phyloP scores from a whole-genome alignment of 2,113 vertebrate genomes.

The Psilopsiagon aurifrons region DNA sequence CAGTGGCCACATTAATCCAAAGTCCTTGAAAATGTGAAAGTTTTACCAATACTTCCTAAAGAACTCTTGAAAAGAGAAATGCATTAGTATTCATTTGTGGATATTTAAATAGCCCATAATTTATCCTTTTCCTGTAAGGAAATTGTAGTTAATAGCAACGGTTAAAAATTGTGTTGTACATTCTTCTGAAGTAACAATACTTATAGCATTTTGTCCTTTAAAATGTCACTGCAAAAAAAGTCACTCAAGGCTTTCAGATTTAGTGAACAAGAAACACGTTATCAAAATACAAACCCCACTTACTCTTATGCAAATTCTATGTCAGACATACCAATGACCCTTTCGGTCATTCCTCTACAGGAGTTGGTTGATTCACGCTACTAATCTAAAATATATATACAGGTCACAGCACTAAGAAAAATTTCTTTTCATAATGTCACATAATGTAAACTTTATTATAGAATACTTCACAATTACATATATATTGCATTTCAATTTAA shows the following conservation, averaged over 20 bases:
- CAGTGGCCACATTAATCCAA: neutral
- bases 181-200: slow-evolving; percentile 27
- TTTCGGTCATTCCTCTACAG: slow-evolving; percentile 67
- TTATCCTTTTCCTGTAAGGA: slow-evolving; percentile 58
- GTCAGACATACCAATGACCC: slow-evolving; percentile 63
- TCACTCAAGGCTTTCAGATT: slow-evolving; percentile 69
- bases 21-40: slow-evolving; percentile 46
- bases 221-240: slow-evolving; percentile 40
- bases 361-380: slow-evolving; percentile 65
- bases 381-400: slow-evolving; percentile 62
- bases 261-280: slow-evolving; percentile 63
- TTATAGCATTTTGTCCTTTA: slow-evolving; percentile 67
- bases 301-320: slow-evolving; percentile 75
- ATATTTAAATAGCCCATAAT: slow-evolving; percentile 40
- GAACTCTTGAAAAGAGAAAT: slow-evolving; percentile 27
- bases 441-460: slow-evolving; percentile 70
- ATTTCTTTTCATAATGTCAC: slow-evolving; percentile 51
- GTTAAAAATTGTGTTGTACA: slow-evolving; percentile 48
- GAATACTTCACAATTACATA: slow-evolving; percentile 63
- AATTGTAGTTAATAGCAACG: slow-evolving; percentile 61
- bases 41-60: slow-evolving; percentile 49
- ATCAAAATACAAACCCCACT: slow-evolving; percentile 54
- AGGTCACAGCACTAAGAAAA: slow-evolving; percentile 52
- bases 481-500: slow-evolving; percentile 69
- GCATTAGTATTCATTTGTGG: neutral